phyloP scores from a whole-genome alignment of 1,140 invertebrate species.

The Galendromus occidentalis region DNA sequence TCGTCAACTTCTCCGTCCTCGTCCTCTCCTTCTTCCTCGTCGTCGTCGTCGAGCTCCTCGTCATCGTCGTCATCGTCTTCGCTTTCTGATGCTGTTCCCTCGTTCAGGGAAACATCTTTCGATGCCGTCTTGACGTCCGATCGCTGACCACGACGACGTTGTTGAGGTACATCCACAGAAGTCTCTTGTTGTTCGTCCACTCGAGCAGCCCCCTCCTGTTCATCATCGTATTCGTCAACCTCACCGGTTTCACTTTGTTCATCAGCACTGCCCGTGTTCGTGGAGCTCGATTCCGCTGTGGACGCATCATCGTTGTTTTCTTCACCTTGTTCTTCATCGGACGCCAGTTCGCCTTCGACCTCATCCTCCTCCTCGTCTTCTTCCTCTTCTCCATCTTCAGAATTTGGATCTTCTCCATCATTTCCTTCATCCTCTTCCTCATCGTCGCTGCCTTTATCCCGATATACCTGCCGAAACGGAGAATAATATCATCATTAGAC shows the following conservation, averaged over 20 bases:
- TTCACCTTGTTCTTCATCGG: background rate
- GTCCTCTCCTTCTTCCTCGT: background rate
- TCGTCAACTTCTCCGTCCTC: background rate
- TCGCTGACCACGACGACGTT: too few species aligned
- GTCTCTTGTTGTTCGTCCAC: too few species aligned
- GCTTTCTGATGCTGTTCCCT: too few species aligned
- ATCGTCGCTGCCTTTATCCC: constrained; percentile 8
- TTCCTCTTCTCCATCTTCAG: background rate
- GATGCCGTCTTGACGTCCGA: too few species aligned
- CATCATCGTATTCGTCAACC: too few species aligned
- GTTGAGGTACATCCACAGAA: too few species aligned
- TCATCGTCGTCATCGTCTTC: background rate
- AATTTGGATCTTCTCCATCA: background rate
- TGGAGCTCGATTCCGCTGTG: background rate
- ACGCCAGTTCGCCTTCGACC: background rate
- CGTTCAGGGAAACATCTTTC: too few species aligned
- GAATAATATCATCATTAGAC: too few species aligned
- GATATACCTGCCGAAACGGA: background rate
- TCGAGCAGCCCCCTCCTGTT: too few species aligned
- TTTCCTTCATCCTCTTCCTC: background rate
- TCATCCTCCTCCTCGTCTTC: background rate
- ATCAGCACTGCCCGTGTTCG: too few species aligned
- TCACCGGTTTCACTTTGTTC: too few species aligned
- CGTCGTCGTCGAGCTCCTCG: background rate
- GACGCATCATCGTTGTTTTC: background rate